Evolutionary conservation across 2,797 vertebrate genomes (phyloP).

Genomic region (Schizopygopsis pylzovi): DNA sequence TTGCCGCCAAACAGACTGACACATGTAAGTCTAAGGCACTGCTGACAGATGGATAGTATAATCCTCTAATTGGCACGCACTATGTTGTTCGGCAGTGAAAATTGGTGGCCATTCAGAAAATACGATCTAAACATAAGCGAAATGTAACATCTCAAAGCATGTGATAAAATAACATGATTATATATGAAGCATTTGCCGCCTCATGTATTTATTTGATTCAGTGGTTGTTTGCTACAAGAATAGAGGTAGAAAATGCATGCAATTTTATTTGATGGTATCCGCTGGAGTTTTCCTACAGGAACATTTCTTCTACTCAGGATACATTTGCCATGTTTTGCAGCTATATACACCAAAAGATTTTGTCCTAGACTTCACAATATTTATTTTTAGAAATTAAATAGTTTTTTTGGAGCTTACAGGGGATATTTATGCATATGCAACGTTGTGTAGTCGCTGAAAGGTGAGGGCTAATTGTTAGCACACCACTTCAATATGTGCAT

Average conservation of each 20-base stretch:
- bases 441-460: background rate
- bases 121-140: constrained; percentile 24
- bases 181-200: constrained; percentile 1
- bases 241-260: background rate
- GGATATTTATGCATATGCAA: background rate
- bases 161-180: constrained; percentile 37
- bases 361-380: constrained; percentile 1
- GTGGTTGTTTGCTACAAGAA: background rate
- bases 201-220: constrained; percentile 8
- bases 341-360: background rate
- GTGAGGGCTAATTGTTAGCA: constrained; percentile 1
- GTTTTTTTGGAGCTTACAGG: constrained; percentile 11
- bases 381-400: constrained; percentile 30
- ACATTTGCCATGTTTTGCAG: background rate
- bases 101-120: constrained; percentile 37
- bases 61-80: constrained; percentile 44
- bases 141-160: constrained; percentile 37
- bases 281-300: background rate
- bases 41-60: constrained; percentile 46
- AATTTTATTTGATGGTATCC: constrained; percentile 18
- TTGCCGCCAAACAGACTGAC: constrained; percentile 20
- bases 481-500: background rate
- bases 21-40: constrained; percentile 13
- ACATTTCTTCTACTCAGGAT: background rate
- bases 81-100: constrained; percentile 38